Base-by-base conservation (phyloP, 2,888 invertebrate species). In the Artemia sinica region DNA sequence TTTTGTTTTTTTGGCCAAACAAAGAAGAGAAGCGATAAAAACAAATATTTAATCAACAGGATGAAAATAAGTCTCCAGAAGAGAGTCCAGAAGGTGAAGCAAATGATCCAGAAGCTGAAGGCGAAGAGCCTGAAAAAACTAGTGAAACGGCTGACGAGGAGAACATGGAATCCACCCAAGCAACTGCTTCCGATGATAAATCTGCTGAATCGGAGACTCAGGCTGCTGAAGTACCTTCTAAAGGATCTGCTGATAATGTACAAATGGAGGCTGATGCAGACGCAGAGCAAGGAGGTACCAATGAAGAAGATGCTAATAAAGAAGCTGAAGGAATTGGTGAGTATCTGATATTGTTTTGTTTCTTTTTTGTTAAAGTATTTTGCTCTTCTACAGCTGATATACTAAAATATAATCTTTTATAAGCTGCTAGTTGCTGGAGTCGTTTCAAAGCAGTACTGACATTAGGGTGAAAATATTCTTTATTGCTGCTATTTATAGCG, bases 221-320 rank as follows among this genome's bases (percentile, higher is more conserved):
- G 68, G 71, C 74, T n/a, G 74, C 75, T 66, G 74, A 79, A 72
- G 73, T 74, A 69, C 75, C 79, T 51, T 76, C 76, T 10, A 74
- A 76, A 50, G 79, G 79, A 28, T 77, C 80, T 50, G 76, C 80
- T 48, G 81, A 81, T 74, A 78, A 81, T 72, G 80, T 81, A 73
- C 71, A 74, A 50, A 70, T 69, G 76, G 76, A 69, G 9, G 13
- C n/a, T 49, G 63, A 58, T 8, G 14, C 82, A 2, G 83, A 84
- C 73, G 81, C 82, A 73, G 82, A 83, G 76, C 82, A 82, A 0
- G 82, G 69, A 13, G 71, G 68, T 10, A 49, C 71, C 9, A 69
- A 71, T 52, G 69, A 72, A 51, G 72, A 71, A 70, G 71, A 72
- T 65, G 71, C 76, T 73, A 65, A 74, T 74, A 69, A 75, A 74